phyloP scores from a whole-genome alignment of 2,797 vertebrate genomes.

The Gallinago stenura region DNA sequence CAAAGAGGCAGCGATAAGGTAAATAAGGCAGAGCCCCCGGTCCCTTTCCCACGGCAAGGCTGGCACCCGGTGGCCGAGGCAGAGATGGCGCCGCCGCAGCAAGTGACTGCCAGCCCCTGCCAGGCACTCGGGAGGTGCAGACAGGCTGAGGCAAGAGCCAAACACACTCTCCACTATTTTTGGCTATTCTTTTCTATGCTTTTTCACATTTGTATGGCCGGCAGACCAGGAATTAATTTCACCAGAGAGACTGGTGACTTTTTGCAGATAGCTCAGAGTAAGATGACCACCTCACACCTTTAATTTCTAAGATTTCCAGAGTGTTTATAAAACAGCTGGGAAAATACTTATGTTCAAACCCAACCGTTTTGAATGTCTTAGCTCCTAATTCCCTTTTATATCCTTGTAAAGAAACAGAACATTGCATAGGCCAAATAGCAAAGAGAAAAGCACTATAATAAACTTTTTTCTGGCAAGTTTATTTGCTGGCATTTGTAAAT shows the following conservation, averaged over 20 bases:
- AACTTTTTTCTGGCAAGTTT: neutral
- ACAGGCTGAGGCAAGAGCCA: too few relatives aligned
- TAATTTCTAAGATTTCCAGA: neutral
- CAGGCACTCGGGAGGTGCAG: too few relatives aligned
- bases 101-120: neutral
- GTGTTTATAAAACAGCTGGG: neutral
- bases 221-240: neutral
- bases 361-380: neutral
- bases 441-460: neutral
- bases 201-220: fast-evolving
- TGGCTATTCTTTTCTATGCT: fast-evolving
- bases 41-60: slow-evolving; percentile 17
- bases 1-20: neutral
- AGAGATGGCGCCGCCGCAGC: neutral
- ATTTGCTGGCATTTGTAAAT: neutral
- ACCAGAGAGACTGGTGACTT: fast-evolving
- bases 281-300: neutral
- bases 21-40: neutral
- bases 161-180: fast-evolving
- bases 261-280: neutral
- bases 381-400: neutral
- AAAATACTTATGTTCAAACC: neutral
- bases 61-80: slow-evolving; percentile 55
- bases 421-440: fast-evolving
- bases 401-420: neutral